phyloP scores from a whole-genome alignment of 1,140 invertebrate genomes.

The Drosophila erecta region DNA sequence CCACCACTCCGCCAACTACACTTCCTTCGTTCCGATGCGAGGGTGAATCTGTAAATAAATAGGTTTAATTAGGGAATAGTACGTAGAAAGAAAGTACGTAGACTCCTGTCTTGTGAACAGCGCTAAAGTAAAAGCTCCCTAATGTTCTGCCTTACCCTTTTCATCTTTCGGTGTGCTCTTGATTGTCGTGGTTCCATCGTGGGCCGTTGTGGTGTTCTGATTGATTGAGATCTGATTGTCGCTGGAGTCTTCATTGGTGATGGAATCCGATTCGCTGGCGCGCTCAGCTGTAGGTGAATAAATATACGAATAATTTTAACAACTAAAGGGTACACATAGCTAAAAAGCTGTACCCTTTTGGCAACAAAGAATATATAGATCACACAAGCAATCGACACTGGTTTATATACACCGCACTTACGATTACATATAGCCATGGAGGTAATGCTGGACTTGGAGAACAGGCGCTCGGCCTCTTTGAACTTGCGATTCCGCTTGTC shows the following conservation, averaged over 20 bases:
- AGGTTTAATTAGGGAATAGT: too few relatives aligned
- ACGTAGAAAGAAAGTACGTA: too few relatives aligned
- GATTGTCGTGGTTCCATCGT: slow-evolving; percentile 87
- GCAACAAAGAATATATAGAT: too few relatives aligned
- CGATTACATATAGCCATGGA: slow-evolving; percentile 96
- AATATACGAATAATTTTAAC: neutral
- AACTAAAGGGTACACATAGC: too few relatives aligned
- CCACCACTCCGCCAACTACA: slow-evolving; percentile 6
- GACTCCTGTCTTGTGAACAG: too few relatives aligned
- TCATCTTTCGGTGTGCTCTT: slow-evolving; percentile 88
- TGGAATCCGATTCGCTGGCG: slow-evolving; percentile 95
- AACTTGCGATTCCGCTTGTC: slow-evolving; percentile 99
- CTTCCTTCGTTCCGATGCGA: slow-evolving; percentile 62
- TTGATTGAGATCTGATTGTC: slow-evolving; percentile 88
- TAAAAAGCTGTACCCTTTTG: too few relatives aligned
- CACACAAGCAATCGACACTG: neutral
- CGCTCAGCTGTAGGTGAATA: slow-evolving; percentile 87
- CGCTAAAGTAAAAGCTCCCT: too few relatives aligned
- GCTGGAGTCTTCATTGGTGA: slow-evolving; percentile 91
- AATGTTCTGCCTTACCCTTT: slow-evolving; percentile 58
- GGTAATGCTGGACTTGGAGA: slow-evolving; percentile 99
- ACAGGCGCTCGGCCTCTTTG: slow-evolving; percentile 98
- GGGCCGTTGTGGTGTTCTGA: slow-evolving; percentile 89
- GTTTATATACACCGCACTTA: slow-evolving; percentile 64
- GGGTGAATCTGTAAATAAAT: slow-evolving; percentile 47